phyloP scores from a whole-genome alignment of 1,140 invertebrate species.

The Ceratina australensis region DNA sequence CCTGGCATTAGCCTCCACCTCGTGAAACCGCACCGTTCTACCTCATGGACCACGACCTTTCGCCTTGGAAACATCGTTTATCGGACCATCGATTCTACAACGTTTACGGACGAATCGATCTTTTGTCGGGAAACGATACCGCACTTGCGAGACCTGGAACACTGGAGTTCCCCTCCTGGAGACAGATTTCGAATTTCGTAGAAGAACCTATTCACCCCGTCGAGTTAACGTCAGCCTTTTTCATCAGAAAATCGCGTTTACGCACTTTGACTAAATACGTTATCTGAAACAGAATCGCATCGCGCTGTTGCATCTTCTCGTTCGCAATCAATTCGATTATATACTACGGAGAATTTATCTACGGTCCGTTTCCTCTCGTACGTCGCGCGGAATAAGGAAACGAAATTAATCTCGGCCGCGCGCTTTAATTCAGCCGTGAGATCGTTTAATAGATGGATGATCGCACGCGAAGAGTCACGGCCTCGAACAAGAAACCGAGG shows the following conservation, averaged over 20 bases:
- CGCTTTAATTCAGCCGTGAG: not conserved
- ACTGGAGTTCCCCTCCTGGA: no score
- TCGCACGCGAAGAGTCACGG: not conserved
- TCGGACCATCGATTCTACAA: slow-evolving; percentile 3
- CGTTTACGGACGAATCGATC: not conserved
- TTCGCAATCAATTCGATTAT: not conserved
- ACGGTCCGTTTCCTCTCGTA: no score
- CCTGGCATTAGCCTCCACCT: slow-evolving; percentile 25
- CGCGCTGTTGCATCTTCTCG: not conserved
- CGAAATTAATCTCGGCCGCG: not conserved
- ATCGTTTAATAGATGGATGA: slow-evolving; percentile 26
- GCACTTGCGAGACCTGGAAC: no score
- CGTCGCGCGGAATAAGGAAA: not conserved
- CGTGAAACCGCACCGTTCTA: not conserved
- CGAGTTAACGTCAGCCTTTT: no score
- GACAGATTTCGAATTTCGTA: no score
- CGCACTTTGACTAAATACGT: no score
- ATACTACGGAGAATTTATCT: no score
- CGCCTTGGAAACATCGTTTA: not conserved
- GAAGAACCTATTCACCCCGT: no score
- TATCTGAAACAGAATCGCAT: no score
- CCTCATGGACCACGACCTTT: not conserved
- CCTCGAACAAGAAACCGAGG: not conserved
- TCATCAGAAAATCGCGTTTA: no score
- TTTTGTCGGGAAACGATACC: not conserved